Evolutionary conservation across 1,140 invertebrate genomes (phyloP).

Genomic region (Linepithema humile): DNA sequence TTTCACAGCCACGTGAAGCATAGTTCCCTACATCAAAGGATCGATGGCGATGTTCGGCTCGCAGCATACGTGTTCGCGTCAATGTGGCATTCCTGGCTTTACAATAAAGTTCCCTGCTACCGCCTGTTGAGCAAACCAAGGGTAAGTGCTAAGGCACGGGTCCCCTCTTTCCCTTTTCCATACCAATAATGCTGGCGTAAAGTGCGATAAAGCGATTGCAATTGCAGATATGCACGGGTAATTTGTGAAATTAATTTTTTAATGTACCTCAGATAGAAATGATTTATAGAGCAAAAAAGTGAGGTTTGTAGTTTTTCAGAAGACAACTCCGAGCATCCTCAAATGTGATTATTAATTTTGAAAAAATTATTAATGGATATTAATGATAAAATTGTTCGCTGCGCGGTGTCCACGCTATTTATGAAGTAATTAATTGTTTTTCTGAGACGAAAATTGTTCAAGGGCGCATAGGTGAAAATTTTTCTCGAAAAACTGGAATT

Average conservation of each 20-base stretch:
- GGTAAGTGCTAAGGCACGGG: background rate
- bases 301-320: background rate
- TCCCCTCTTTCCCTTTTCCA: background rate
- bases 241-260: background rate
- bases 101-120: background rate
- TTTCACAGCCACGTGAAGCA: background rate
- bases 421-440: background rate
- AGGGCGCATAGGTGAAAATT: no score
- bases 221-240: background rate
- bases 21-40: conserved; percentile 28
- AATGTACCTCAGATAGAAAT: background rate
- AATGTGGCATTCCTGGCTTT: conserved; percentile 29
- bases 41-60: conserved; percentile 45
- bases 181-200: background rate
- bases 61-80: conserved; percentile 51
- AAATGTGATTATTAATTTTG: background rate
- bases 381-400: background rate
- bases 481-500: no score
- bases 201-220: background rate
- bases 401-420: background rate
- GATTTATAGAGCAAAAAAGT: background rate
- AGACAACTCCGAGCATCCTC: background rate
- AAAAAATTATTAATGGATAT: background rate
- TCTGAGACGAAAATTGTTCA: no score
- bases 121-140: conserved; percentile 1